phyloP scores from a whole-genome alignment of 2,888 invertebrate species.

The Orgyia antiqua region DNA sequence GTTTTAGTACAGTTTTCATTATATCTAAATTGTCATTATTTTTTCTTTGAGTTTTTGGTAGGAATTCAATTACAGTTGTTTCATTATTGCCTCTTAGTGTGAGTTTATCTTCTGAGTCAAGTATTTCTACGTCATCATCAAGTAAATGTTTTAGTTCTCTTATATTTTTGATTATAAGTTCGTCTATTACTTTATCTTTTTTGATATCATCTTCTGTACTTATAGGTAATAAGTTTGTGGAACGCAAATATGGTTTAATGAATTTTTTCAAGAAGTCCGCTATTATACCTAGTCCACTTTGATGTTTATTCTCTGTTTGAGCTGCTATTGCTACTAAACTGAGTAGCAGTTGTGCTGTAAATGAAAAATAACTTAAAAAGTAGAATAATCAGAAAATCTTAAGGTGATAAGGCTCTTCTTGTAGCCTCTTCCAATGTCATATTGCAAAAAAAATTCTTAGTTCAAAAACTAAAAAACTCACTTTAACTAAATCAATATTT shows the following conservation, averaged over 20 bases:
- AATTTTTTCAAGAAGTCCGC: slow-evolving; percentile 30
- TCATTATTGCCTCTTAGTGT: slow-evolving; percentile 33
- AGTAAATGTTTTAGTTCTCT: slow-evolving; percentile 33
- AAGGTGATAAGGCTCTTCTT: too few relatives aligned
- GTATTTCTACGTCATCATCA: slow-evolving; percentile 33
- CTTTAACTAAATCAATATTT: too few relatives aligned
- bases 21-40: not conserved
- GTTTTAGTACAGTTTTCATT: not conserved
- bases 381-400: too few relatives aligned
- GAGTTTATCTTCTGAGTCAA: slow-evolving; percentile 21
- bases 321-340: slow-evolving; percentile 6
- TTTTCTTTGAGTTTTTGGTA: slow-evolving; percentile 17
- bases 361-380: too few relatives aligned
- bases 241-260: slow-evolving; percentile 31
- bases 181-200: slow-evolving; percentile 23
- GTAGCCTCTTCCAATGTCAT: too few relatives aligned
- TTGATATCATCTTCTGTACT: not conserved
- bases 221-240: not conserved
- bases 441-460: too few relatives aligned
- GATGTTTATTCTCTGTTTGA: slow-evolving; percentile 4
- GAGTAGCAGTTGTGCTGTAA: slow-evolving; percentile 16
- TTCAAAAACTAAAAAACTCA: too few relatives aligned
- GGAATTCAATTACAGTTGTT: slow-evolving; percentile 47
- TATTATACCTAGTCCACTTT: slow-evolving; percentile 8
- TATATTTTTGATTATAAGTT: slow-evolving; percentile 35